phyloP scores from a whole-genome alignment of 2,888 invertebrate genomes.

The Drosophila mimica region DNA sequence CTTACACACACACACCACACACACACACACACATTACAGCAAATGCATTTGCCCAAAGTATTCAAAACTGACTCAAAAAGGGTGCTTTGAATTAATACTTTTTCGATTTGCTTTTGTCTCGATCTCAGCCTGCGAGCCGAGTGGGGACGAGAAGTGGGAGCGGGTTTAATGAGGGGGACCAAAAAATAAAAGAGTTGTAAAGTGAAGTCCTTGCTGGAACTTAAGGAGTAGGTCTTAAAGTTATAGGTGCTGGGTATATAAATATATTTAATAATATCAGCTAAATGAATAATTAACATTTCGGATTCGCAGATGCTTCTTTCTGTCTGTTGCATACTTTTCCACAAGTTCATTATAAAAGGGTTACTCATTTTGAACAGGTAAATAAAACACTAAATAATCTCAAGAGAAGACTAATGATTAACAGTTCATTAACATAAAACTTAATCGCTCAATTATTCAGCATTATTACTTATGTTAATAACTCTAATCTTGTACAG shows the following conservation, averaged over 20 bases:
- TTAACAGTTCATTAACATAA: neutral
- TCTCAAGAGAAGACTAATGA: neutral
- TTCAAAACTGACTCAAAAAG: slow-evolving; percentile 36
- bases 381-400: no score
- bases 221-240: slow-evolving; percentile 1
- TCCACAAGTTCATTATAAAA: neutral
- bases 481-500: neutral
- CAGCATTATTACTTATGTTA: neutral
- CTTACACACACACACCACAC: neutral
- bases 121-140: slow-evolving; percentile 20
- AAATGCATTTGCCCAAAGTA: slow-evolving; percentile 50
- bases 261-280: neutral
- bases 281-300: neutral
- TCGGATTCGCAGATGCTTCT: neutral
- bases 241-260: no score
- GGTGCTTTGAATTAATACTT: slow-evolving; percentile 65
- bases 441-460: neutral
- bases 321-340: neutral
- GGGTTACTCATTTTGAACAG: neutral
- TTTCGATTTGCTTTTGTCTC: slow-evolving; percentile 59
- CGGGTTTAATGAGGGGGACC: neutral
- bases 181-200: neutral
- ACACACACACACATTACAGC: slow-evolving; percentile 1
- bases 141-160: neutral
- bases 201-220: neutral